Evolutionary conservation across 2,888 invertebrate genomes (phyloP), one percentile per base, ranked within the genome.

Genomic region (Miltochrista miniata): DNA sequence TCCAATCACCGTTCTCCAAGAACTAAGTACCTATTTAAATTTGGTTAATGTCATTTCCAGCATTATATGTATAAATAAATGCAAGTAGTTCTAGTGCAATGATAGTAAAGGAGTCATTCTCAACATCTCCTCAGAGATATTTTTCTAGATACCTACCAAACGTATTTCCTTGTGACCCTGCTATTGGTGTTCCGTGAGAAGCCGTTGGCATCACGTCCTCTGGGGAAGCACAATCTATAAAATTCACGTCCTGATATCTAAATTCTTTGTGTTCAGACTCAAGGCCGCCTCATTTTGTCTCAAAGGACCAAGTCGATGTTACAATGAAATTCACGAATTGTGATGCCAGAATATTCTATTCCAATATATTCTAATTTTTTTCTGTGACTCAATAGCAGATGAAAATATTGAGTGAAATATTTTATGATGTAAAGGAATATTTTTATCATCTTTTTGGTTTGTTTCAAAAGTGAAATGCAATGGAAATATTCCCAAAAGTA

Each of bases 181-280:
- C 34, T 50, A 51, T 38, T 47, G 45, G 40, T 58, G 48, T 48
- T 52, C 49, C 48, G 54, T 61, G 49, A 43, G 46, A 42, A 51
- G 58, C 54, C 55, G 55, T 65, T 68, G 54, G 54, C 54, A 53
- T 56, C 42, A 63, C 54, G 53, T 50, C 65, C 78, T 72, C 78
- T 13, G 30, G 76, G 72, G 79, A 68, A 61, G 52, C 61, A 59
- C 70, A 74, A 79, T 77, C 72, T 78, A 78, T 78, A 75, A 79
- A 80, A 78, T 72, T 70, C 68, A 62, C 62, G 70, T 64, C 65
- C 69, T 69, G 68, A 76, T 78, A 70, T 62, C 69, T 68, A 75
- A 70, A 74, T 68, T 76, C 72, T 79, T 79, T 78, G 72, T 77
- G 64, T 70, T 74, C 67, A 57, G 63, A 68, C 68, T 68, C 51